These are phyloP conservation scores for Limnephilus rhombicus DNA, from an alignment of 2,888 invertebrate species.

Conservation along the genomic window DNA sequence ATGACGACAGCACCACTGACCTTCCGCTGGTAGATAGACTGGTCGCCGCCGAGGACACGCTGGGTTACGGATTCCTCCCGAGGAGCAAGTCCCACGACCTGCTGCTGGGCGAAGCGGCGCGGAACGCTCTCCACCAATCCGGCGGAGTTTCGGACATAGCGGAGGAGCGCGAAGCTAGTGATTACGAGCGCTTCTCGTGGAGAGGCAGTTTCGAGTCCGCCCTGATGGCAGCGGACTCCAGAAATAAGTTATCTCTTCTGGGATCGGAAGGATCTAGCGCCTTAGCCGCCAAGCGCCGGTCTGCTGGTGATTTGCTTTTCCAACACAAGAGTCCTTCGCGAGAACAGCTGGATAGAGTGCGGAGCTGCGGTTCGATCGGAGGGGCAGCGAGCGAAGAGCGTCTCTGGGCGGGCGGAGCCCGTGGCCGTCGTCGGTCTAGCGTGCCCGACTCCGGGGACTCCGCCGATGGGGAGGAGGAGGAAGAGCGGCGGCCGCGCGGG, in stretches of 20 bases:
- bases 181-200: conserved; percentile 94
- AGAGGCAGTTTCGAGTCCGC: conserved; percentile 96
- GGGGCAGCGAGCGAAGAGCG: conserved; percentile 81
- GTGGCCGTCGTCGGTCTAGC: conserved; percentile 74
- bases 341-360: conserved; percentile 84
- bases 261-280: conserved; percentile 83
- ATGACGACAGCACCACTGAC: conserved; percentile 86
- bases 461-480: conserved; percentile 77
- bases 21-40: conserved; percentile 71
- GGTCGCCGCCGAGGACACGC: conserved; percentile 74
- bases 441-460: conserved; percentile 79
- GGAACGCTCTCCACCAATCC: conserved; percentile 73
- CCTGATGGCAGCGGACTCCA: conserved; percentile 90
- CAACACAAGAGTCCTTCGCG: conserved; percentile 88
- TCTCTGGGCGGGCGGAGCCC: conserved; percentile 72
- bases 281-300: conserved; percentile 86
- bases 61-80: conserved; percentile 79
- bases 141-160: conserved; percentile 77
- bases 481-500: conserved; percentile 78
- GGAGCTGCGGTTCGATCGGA: conserved; percentile 91
- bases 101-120: conserved; percentile 79
- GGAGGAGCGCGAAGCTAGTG: conserved; percentile 87
- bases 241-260: conserved; percentile 84
- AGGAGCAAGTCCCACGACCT: conserved; percentile 91
- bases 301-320: conserved; percentile 90